A percentile compares a stretch with the other conserved stretches of the same genome.
These are phyloP conservation scores for Cryptoprocta ferox DNA, from an alignment of 2,797 vertebrate genomes.

Conservation along the genomic window DNA sequence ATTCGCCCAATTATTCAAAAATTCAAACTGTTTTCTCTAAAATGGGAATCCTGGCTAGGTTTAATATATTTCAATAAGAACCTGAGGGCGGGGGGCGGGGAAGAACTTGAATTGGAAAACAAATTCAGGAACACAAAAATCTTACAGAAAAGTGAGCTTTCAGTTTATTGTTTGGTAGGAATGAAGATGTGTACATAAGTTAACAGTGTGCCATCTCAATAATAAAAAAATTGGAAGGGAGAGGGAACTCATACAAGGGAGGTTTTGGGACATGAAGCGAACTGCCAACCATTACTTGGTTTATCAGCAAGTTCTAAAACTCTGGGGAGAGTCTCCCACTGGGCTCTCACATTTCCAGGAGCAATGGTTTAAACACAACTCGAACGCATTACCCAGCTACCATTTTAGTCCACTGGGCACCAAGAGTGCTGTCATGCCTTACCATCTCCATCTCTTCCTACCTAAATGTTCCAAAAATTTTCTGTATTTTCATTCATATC, in stretches of 20 bases:
- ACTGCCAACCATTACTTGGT: not conserved
- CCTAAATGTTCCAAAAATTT: not conserved
- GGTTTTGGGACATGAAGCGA: not conserved
- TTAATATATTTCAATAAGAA: constrained; percentile 56
- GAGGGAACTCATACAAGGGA: not conserved
- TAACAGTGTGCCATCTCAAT: not conserved
- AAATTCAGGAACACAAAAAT: constrained; percentile 46
- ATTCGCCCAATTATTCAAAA: not conserved
- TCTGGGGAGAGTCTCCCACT: not conserved
- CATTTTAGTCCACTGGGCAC: not conserved
- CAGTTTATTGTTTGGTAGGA: constrained; percentile 14
- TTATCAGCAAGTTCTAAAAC: not conserved
- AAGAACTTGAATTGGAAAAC: constrained; percentile 41
- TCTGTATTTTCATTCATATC: not conserved
- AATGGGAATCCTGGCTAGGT: constrained; percentile 38
- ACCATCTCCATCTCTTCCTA: not conserved
- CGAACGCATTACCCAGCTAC: not conserved
- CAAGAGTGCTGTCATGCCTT: not conserved
- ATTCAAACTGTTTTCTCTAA: constrained; percentile 18
- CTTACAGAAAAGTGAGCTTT: constrained; percentile 43
- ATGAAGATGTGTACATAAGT: not conserved
- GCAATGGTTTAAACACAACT: not conserved
- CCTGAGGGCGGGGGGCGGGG: too few species aligned
- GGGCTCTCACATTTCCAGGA: not conserved
- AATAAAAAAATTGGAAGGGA: not conserved